These are phyloP conservation scores for Yponomeuta evonymella DNA, from an alignment of 2,888 invertebrate genomes.

Conservation along the genomic window DNA sequence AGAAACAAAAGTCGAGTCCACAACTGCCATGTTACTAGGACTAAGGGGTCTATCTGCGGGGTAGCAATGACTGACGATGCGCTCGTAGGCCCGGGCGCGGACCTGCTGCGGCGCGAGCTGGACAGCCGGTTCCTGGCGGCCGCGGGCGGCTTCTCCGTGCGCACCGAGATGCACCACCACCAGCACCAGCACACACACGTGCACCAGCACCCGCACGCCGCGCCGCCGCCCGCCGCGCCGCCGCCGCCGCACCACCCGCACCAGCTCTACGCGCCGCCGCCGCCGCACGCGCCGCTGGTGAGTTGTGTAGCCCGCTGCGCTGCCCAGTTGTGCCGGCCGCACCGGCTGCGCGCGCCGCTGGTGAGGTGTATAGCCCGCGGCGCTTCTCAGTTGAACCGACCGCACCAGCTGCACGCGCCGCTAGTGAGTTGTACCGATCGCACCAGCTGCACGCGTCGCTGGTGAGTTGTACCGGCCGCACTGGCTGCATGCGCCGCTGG, in stretches of 20 bases:
- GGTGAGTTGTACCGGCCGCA: too few relatives aligned
- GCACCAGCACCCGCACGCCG: conserved; percentile 83
- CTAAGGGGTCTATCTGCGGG: too few relatives aligned
- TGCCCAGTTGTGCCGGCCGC: too few relatives aligned
- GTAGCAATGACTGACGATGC: too few relatives aligned
- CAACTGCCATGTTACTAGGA: too few relatives aligned
- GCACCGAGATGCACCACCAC: conserved; percentile 94
- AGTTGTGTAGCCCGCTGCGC: too few relatives aligned
- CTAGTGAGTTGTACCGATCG: neutral
- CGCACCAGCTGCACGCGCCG: neutral
- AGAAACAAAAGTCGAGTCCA: too few relatives aligned
- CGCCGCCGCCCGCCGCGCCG: conserved; percentile 58
- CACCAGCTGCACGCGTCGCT: neutral
- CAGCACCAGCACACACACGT: conserved; percentile 95
- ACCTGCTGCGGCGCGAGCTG: conserved; percentile 90
- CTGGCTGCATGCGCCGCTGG: too few relatives aligned
- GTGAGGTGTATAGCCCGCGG: conserved; percentile 55
- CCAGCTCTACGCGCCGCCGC: conserved; percentile 60
- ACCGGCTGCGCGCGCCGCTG: conserved; percentile 67
- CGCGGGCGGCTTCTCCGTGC: conserved; percentile 81
- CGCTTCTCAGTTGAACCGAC: neutral
- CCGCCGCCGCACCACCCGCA: conserved; percentile 44
- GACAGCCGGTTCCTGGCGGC: conserved; percentile 94
- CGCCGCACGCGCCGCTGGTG: conserved; percentile 20
- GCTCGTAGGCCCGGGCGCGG: conserved; percentile 77